These are phyloP conservation scores for Patella depressa DNA, from an alignment of 2,888 invertebrate species.

Conservation along the genomic window DNA sequence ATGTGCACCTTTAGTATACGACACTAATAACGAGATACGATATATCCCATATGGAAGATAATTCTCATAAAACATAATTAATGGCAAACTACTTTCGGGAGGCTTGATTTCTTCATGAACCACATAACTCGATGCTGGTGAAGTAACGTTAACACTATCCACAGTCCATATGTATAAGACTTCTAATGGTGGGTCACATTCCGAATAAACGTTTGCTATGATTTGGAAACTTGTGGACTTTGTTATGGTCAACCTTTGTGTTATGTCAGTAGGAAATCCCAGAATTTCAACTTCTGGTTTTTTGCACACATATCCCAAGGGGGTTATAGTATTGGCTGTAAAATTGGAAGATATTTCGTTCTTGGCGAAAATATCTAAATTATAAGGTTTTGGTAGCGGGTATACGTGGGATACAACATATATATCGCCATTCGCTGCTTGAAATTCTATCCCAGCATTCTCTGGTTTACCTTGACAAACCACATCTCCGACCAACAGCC, in stretches of 20 bases:
- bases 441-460: conserved; percentile 14
- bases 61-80: conserved; percentile 24
- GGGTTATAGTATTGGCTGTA: conserved; percentile 13
- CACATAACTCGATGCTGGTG: background rate
- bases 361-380: conserved; percentile 25
- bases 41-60: conserved; percentile 29
- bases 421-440: background rate
- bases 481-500: conserved; percentile 23
- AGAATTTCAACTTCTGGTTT: conserved; percentile 32
- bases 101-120: conserved; percentile 11
- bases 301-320: conserved; percentile 27
- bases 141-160: background rate
- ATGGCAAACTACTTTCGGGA: conserved; percentile 19
- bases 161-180: conserved; percentile 31
- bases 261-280: conserved; percentile 28
- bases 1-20: conserved; percentile 20
- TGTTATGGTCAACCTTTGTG: conserved; percentile 18
- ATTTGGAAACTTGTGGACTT: conserved; percentile 22
- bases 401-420: conserved; percentile 22
- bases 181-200: conserved; percentile 29
- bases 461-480: conserved; percentile 25
- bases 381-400: conserved; percentile 14
- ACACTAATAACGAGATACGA: conserved; percentile 27
- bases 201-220: conserved; percentile 27
- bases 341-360: conserved; percentile 25